phyloP scores from a whole-genome alignment of 2,888 invertebrate genomes.

The Drosophila melanocephala region DNA sequence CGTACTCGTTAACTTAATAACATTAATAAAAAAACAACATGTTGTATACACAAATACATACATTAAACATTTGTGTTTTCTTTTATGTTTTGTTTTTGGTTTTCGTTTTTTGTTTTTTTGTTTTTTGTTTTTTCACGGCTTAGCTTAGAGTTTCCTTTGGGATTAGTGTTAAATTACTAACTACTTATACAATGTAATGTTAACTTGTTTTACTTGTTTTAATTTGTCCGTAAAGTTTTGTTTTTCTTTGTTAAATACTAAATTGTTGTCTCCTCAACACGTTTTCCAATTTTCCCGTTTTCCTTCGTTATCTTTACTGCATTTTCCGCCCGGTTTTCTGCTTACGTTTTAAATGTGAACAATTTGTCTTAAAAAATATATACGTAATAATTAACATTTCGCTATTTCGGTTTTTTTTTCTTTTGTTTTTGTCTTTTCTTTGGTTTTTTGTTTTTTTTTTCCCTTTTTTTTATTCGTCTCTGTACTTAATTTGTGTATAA shows the following conservation, averaged over 20 bases:
- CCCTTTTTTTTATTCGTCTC: constrained; percentile 17
- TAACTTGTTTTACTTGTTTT: constrained; percentile 85
- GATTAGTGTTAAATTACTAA: constrained; percentile 83
- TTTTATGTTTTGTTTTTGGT: constrained; percentile 9
- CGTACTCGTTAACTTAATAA: constrained; percentile 66
- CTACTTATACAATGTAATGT: constrained; percentile 85
- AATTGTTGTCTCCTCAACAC: constrained; percentile 38
- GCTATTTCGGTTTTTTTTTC: constrained; percentile 48
- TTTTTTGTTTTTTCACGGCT: constrained; percentile 31
- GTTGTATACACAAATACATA: constrained; percentile 73
- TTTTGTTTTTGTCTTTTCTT: constrained; percentile 32
- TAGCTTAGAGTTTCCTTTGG: constrained; percentile 45
- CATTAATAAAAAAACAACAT: constrained; percentile 71
- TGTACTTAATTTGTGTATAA: constrained; percentile 72
- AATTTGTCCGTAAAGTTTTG: constrained; percentile 82
- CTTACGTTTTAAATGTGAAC: constrained; percentile 69
- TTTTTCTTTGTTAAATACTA: constrained; percentile 59
- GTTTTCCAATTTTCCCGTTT: constrained; percentile 12
- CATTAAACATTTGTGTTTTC: constrained; percentile 50
- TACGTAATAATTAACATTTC: constrained; percentile 81
- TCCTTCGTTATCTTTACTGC: constrained; percentile 9
- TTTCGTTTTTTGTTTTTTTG: constrained; percentile 11
- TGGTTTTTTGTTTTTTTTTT: constrained; percentile 28
- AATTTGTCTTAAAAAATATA: constrained; percentile 83
- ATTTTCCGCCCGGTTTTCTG: constrained; percentile 13